Evolutionary conservation across 2,888 invertebrate genomes (phyloP).

Genomic region (Lasius fuliginosus): DNA sequence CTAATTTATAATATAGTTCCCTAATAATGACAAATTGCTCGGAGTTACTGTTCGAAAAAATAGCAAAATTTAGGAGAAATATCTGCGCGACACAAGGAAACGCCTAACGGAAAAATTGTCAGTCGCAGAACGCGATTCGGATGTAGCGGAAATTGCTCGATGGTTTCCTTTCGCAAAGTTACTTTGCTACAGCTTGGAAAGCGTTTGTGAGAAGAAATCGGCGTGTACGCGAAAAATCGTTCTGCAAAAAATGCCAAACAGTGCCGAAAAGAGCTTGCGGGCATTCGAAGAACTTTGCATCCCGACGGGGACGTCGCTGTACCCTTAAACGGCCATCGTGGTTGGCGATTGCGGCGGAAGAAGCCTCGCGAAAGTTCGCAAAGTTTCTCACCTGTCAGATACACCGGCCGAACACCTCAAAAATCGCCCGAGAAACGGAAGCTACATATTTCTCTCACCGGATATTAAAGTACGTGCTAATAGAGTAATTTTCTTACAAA

Average conservation of each 20-base stretch:
- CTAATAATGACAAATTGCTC: background rate
- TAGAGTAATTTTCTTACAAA: background rate
- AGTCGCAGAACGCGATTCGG: background rate
- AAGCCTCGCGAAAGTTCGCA: slow-evolving; percentile 65
- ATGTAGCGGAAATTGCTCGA: background rate
- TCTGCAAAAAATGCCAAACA: slow-evolving; percentile 42
- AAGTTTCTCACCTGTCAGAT: slow-evolving; percentile 62
- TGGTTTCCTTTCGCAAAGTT: background rate
- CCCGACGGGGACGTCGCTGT: slow-evolving; percentile 47
- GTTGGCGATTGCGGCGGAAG: slow-evolving; percentile 59
- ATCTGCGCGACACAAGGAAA: no score
- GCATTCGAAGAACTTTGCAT: slow-evolving; percentile 30
- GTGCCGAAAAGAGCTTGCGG: slow-evolving; percentile 53
- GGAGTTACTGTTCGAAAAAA: background rate
- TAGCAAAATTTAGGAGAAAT: background rate
- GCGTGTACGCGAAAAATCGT: slow-evolving; percentile 15
- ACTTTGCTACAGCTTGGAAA: background rate
- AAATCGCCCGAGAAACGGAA: slow-evolving; percentile 40
- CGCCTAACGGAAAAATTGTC: background rate
- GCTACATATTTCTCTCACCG: background rate
- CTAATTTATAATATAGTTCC: slow-evolving; percentile 23
- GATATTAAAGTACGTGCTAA: background rate
- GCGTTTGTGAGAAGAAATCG: slow-evolving; percentile 11
- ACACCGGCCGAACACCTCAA: slow-evolving; percentile 35
- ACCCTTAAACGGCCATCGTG: slow-evolving; percentile 64